These are phyloP conservation scores for Strongylocentrotus purpuratus DNA, from an alignment of 35 echinoderm and acorn worm species.

Conservation along the genomic window DNA sequence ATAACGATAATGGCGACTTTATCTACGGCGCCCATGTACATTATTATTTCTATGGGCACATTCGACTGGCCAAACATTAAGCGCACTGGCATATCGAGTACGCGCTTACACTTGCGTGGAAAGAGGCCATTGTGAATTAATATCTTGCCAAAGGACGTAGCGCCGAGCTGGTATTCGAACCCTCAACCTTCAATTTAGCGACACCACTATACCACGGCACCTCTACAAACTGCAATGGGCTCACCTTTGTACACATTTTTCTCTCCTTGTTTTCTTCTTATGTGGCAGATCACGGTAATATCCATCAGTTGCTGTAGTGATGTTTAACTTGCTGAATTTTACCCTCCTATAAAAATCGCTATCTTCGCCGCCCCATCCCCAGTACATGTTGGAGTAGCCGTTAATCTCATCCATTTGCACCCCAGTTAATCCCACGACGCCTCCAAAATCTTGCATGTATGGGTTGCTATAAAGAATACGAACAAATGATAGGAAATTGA, in stretches of 20 bases:
- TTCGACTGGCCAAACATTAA: no score
- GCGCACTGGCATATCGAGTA: no score
- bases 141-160: no score
- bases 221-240: neutral
- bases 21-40: no score
- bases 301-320: neutral
- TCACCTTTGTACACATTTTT: neutral
- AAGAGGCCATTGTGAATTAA: no score
- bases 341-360: neutral
- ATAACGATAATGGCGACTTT: no score
- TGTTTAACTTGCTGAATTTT: neutral
- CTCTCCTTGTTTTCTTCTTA: constrained; percentile 11
- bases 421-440: constrained; percentile 11
- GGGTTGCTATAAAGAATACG: neutral
- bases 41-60: no score
- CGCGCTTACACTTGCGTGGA: no score
- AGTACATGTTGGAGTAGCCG: constrained; percentile 50
- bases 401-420: neutral
- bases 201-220: no score
- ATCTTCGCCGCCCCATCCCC: constrained; percentile 41
- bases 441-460: constrained; percentile 13
- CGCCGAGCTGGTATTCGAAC: no score
- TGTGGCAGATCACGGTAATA: constrained; percentile 6
- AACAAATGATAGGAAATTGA: neutral
- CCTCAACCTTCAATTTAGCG: no score